Percentiles rank a stretch among this genome's conserved stretches.
Conservation (phyloP, 2,888 invertebrate species). For the Gibbula magus region DNA sequence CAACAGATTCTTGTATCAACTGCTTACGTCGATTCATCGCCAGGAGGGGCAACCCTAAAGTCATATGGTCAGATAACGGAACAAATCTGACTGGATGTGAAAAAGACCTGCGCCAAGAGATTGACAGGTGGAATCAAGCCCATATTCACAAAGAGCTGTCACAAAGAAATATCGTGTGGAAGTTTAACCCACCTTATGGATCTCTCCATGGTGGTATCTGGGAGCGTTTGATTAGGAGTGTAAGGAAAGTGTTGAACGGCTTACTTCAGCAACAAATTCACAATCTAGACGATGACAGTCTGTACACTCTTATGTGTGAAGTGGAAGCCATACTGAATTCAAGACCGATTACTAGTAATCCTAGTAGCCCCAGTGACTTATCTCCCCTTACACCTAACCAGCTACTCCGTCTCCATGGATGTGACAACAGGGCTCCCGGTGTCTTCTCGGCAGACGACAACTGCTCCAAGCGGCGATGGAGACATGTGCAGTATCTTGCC, state of each 20-base stretch:
- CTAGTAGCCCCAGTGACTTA: neutral
- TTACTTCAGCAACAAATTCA: too few relatives aligned
- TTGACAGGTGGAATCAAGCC: neutral
- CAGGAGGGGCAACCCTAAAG: neutral
- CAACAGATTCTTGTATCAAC: neutral
- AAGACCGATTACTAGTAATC: neutral
- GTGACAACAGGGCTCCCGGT: conserved; percentile 4
- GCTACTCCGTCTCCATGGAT: neutral
- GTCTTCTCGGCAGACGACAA: neutral
- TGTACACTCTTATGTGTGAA: neutral
- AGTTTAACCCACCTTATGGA: neutral
- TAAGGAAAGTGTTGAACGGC: neutral
- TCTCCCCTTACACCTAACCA: conserved; percentile 20
- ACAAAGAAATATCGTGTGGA: neutral
- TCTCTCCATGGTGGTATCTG: conserved; percentile 1
- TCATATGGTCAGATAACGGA: neutral
- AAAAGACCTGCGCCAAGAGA: neutral
- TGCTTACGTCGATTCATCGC: neutral
- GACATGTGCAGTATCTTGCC: conserved; percentile 23
- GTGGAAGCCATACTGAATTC: neutral
- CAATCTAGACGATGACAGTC: neutral
- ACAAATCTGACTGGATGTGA: neutral
- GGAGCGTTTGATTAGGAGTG: neutral
- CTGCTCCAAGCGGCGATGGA: conserved; percentile 14
- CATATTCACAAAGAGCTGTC: neutral